Percentiles rank a stretch among this genome's conserved stretches.
Conservation (phyloP, 2,888 invertebrate species). For the Macrosoma leucophasiata region DNA sequence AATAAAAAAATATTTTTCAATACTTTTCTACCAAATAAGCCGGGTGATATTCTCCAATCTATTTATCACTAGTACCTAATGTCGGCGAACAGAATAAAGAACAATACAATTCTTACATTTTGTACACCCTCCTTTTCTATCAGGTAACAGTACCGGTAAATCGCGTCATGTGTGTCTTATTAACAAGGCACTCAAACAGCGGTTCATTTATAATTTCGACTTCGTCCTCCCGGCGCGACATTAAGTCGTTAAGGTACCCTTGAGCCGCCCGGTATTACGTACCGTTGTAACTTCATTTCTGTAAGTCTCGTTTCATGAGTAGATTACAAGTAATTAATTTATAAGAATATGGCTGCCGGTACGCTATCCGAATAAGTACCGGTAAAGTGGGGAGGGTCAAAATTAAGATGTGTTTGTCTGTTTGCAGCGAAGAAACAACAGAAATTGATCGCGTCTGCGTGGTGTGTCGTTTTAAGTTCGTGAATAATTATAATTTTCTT, state of each 20-base stretch:
- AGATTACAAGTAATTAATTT: constrained; percentile 77
- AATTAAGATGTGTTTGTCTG: constrained; percentile 22
- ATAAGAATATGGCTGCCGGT: constrained; percentile 70
- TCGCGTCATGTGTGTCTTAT: constrained; percentile 60
- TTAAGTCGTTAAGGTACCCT: constrained; percentile 64
- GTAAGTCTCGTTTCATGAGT: constrained; percentile 70
- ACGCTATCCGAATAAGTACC: constrained; percentile 52
- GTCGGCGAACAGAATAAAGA: too few species aligned
- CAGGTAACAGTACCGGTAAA: constrained; percentile 35
- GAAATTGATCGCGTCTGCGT: too few species aligned
- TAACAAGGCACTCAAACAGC: constrained; percentile 50
- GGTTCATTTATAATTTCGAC: constrained; percentile 71
- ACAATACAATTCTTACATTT: too few species aligned
- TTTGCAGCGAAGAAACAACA: neutral
- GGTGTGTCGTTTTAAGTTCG: too few species aligned
- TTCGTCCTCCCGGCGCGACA: constrained; percentile 54
- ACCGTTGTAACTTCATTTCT: constrained; percentile 70
- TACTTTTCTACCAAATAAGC: too few species aligned
- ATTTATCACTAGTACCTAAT: too few species aligned
- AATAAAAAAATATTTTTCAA: too few species aligned
- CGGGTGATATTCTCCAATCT: too few species aligned
- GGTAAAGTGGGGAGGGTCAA: constrained; percentile 46
- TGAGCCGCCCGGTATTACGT: constrained; percentile 41
- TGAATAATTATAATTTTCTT: too few species aligned
- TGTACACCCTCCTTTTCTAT: constrained; percentile 7